Conservation (phyloP, 2,888 invertebrate genomes). For the Eutolmus rufibarbis region DNA sequence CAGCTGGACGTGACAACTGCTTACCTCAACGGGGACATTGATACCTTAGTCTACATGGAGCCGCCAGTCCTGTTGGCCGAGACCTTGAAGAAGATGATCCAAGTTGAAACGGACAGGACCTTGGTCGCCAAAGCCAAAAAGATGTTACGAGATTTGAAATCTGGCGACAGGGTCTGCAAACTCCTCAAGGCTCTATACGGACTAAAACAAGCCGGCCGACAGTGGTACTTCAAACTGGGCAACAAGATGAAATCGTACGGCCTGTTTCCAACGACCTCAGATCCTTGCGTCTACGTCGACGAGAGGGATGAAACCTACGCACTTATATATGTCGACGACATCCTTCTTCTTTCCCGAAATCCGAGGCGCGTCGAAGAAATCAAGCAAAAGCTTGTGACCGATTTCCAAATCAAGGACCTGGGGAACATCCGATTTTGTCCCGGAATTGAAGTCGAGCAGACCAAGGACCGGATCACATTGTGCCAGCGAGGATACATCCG, state of each 20-base stretch:
- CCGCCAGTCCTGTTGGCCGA: neutral
- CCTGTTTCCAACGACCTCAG: neutral
- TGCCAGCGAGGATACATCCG: neutral
- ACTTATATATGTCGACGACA: neutral
- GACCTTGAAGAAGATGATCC: neutral
- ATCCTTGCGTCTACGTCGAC: neutral
- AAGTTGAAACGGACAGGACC: neutral
- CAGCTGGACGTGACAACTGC: constrained; percentile 2
- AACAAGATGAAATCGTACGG: neutral
- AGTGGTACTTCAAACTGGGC: neutral
- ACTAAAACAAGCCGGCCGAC: neutral
- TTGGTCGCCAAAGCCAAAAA: neutral
- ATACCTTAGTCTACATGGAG: neutral
- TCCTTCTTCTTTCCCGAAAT: neutral
- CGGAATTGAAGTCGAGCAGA: neutral
- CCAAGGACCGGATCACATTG: neutral
- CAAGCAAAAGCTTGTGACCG: neutral
- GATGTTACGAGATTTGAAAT: neutral
- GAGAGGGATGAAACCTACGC: neutral
- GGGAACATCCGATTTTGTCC: neutral
- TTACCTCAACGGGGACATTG: neutral
- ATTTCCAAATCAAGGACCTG: neutral
- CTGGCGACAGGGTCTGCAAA: neutral
- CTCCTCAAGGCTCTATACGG: neutral
- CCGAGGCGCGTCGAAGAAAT: neutral